These are phyloP conservation scores for Eubucco bourcierii DNA, from an alignment of 2,113 vertebrate species.

Conservation along the genomic window DNA sequence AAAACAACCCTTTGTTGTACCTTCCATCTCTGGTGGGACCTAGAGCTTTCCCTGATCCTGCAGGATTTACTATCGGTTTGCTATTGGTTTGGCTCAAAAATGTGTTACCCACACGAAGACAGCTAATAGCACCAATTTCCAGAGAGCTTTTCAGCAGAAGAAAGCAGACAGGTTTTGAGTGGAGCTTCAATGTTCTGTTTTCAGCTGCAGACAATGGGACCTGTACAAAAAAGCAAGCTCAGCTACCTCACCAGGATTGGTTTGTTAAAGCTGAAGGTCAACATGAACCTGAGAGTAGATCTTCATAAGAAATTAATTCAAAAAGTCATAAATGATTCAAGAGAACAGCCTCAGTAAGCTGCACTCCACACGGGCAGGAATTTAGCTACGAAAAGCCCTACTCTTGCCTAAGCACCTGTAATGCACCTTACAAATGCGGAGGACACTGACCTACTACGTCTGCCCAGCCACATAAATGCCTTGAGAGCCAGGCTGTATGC, in stretches of 20 bases:
- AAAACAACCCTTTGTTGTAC: background rate
- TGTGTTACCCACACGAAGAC: background rate
- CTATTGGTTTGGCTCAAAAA: background rate
- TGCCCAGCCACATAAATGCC: background rate
- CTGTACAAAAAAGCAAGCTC: background rate
- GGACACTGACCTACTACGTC: background rate
- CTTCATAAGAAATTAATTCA: conserved; percentile 56
- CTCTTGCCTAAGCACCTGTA: background rate
- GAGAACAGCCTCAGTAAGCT: background rate
- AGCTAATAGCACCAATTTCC: background rate
- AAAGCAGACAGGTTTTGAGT: background rate
- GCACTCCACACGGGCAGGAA: background rate
- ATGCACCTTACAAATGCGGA: background rate
- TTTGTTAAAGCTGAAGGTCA: background rate
- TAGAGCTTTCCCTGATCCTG: background rate
- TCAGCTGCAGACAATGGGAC: background rate
- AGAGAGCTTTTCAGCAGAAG: background rate
- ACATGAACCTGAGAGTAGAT: background rate
- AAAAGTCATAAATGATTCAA: conserved; percentile 56
- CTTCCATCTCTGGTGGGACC: background rate
- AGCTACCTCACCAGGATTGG: background rate
- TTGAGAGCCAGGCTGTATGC: rapidly evolving
- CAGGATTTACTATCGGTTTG: background rate
- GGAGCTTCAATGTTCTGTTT: background rate
- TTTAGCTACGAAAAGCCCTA: background rate